Evolutionary conservation across 2,888 invertebrate genomes (phyloP), one percentile per base, ranked within the genome.

Genomic region (Nemotelus nigrinus): DNA sequence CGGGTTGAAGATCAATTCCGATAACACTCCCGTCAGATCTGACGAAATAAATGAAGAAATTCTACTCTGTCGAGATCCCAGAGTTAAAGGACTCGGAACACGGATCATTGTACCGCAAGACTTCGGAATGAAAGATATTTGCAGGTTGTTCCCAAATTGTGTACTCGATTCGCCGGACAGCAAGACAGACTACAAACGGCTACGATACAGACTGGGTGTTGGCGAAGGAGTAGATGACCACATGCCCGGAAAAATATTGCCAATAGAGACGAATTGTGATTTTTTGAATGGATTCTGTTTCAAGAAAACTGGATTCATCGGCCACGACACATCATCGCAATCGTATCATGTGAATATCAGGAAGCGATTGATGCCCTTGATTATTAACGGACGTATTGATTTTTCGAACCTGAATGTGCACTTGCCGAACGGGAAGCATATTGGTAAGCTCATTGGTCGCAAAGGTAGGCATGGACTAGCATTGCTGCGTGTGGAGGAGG

Each of bases 271-370:
- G 2, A 98, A 98, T 85, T 94, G 94, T 84, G 98, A 98, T 87
- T 95, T 95, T 84, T 88, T 98, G 53, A 94, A 96, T 85, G 97
- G 96, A 57, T 92, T 97, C 3, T 96, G 96, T 88, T 98, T 98
- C 85, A 93, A 94, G 83, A 98, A 99, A 88, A 99, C 99, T 5
- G 99, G 99, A 85, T 99, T 99, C 84, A 92, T 99, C 79, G 99
- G 99, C 0, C 99, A 99, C 87, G 99, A 99, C 87, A 84, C 99
- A 64, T 98, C 99, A 2, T 98, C 99, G 0, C 90, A 99, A 79
- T 95, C 96, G 0, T 92, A 97, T 87, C 97, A 98, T 84, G 98
- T 98, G 0, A 99, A 98, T 50, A 91, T 97, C 4, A 89, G 98
- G 78, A 98, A 98, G 88, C 90, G 98, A 80, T 88, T 98, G 76